phyloP scores from a whole-genome alignment of 2,888 invertebrate genomes.

The Hipparchia semele region DNA sequence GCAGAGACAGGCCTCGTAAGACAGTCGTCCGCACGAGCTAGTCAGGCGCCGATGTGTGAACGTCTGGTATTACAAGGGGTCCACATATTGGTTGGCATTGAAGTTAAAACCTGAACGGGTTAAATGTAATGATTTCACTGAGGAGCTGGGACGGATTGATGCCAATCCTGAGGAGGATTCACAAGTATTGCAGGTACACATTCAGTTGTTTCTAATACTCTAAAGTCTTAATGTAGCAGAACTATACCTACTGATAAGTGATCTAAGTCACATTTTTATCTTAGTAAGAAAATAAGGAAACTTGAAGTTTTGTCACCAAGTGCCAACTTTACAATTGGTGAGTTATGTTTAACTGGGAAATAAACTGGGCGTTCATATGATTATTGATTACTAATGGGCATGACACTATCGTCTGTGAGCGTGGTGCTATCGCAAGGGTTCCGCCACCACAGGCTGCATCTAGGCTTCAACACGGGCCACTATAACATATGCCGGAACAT shows the following conservation, averaged over 20 bases:
- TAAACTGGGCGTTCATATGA: too few species aligned
- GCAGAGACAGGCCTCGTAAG: conserved; percentile 49
- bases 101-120: conserved; percentile 46
- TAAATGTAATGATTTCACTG: conserved; percentile 49
- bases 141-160: conserved; percentile 67
- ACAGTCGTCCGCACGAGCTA: conserved; percentile 59
- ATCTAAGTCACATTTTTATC: too few species aligned
- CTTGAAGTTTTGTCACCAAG: too few species aligned
- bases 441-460: conserved; percentile 77
- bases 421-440: conserved; percentile 81
- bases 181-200: conserved; percentile 64
- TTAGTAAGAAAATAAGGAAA: too few species aligned
- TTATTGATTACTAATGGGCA: conserved; percentile 70
- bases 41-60: conserved; percentile 63
- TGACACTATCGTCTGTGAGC: conserved; percentile 81
- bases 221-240: too few species aligned
- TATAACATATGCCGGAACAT: conserved; percentile 56
- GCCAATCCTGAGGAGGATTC: conserved; percentile 72
- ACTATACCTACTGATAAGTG: too few species aligned
- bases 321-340: too few species aligned
- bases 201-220: not conserved
- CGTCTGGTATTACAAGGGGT: conserved; percentile 65
- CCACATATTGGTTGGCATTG: conserved; percentile 56
- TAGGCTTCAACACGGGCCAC: conserved; percentile 74
- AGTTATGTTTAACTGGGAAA: too few species aligned